phyloP scores from a whole-genome alignment of 2,888 invertebrate genomes.

The Epicampocera succincta region DNA sequence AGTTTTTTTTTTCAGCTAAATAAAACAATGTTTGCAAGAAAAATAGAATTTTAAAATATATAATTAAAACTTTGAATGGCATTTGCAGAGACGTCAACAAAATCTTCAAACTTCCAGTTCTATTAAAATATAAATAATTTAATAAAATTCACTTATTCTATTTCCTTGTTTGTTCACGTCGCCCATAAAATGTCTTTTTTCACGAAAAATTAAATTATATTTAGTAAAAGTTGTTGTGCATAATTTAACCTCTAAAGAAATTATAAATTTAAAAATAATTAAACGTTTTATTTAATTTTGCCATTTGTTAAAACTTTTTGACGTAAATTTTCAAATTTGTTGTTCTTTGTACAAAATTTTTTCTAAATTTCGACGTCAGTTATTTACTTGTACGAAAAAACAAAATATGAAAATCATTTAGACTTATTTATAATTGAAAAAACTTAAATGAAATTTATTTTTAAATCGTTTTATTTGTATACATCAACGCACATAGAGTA shows the following conservation, averaged over 20 bases:
- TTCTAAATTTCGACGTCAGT: conserved; percentile 27
- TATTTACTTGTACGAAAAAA: conserved; percentile 16
- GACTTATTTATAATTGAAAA: conserved; percentile 16
- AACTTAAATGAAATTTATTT: no score
- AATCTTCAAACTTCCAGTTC: no score
- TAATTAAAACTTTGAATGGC: no score
- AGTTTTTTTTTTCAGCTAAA: no score
- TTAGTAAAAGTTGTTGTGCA: neutral
- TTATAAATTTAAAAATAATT: neutral
- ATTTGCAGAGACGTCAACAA: no score
- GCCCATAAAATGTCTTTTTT: neutral
- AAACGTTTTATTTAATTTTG: neutral
- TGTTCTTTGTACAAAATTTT: neutral
- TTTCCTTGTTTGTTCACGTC: neutral
- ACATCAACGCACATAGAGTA: no score
- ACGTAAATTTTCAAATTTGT: conserved; percentile 32
- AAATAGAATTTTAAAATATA: no score
- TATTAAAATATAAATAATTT: no score
- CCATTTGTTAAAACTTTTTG: conserved; percentile 6
- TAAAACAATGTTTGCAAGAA: no score
- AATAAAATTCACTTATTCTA: neutral
- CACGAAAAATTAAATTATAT: neutral
- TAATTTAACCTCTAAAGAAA: conserved; percentile 18
- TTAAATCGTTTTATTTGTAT: no score
- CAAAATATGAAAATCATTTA: conserved; percentile 17